These are phyloP conservation scores for Steinernema scapterisci DNA, from an alignment of 2,888 invertebrate genomes.

Conservation along the genomic window DNA sequence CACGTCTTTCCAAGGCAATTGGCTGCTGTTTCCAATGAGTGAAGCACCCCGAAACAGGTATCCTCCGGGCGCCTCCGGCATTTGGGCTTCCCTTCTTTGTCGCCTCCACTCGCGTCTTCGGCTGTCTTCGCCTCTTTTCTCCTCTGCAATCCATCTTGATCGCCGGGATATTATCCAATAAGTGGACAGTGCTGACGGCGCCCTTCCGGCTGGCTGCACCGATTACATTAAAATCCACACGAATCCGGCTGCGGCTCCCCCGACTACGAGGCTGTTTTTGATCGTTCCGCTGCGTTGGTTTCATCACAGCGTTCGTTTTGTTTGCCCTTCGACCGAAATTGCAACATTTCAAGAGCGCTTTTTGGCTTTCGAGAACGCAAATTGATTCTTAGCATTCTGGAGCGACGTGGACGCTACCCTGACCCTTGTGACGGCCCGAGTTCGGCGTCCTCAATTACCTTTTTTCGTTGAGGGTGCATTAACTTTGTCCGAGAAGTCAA, in stretches of 20 bases:
- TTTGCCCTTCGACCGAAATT: constrained; percentile 15
- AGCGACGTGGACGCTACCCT: background rate
- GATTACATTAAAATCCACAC: background rate
- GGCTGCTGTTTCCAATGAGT: background rate
- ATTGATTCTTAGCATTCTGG: constrained; percentile 10
- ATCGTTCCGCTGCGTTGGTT: constrained; percentile 1
- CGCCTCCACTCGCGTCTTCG: background rate
- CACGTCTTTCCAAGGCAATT: too few species aligned
- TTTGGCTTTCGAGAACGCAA: constrained; percentile 14
- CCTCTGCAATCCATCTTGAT: constrained; percentile 29
- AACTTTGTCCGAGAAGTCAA: background rate
- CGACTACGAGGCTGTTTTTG: background rate
- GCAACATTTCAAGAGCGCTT: background rate
- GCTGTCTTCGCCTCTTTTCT: background rate
- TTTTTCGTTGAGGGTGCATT: background rate
- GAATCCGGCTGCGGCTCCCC: background rate
- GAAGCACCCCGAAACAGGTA: background rate
- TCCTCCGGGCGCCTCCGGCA: background rate
- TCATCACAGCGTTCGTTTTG: constrained; percentile 23
- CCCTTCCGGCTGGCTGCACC: constrained; percentile 3
- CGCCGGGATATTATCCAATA: constrained; percentile 22
- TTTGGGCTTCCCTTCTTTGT: background rate
- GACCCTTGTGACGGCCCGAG: background rate
- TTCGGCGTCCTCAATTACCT: background rate
- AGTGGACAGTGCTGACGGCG: constrained; percentile 3